These are phyloP conservation scores for Aricia agestis DNA, from an alignment of 1,140 invertebrate genomes.

Conservation along the genomic window DNA sequence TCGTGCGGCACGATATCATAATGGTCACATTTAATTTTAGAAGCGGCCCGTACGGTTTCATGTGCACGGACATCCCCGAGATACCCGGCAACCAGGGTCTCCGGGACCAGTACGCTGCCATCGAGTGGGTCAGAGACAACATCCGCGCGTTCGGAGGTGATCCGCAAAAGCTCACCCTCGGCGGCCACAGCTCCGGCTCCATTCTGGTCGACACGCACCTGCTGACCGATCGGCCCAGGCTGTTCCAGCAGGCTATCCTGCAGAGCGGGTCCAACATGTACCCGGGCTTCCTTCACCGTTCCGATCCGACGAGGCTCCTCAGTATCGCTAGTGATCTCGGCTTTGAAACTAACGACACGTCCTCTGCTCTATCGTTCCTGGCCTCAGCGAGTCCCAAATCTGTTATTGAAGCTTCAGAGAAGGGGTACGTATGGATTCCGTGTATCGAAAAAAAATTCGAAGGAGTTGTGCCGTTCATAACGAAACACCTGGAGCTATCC, in stretches of 20 bases:
- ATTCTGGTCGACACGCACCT: conserved; percentile 35
- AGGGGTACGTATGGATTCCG: background rate
- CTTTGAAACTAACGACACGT: conserved; percentile 26
- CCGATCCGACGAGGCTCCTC: conserved; percentile 16
- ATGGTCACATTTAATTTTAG: conserved; percentile 80
- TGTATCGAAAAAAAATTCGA: conserved; percentile 34
- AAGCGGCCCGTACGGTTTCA: conserved; percentile 80
- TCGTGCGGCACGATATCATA: conserved; percentile 76
- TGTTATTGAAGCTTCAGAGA: conserved; percentile 21
- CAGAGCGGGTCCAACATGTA: conserved; percentile 29
- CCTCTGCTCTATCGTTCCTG: conserved; percentile 29
- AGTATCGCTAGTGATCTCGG: conserved; percentile 30
- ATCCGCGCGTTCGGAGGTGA: conserved; percentile 83
- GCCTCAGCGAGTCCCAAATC: conserved; percentile 9
- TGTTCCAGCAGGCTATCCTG: conserved; percentile 39
- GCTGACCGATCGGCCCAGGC: conserved; percentile 26
- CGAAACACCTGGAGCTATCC: conserved; percentile 16
- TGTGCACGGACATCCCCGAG: conserved; percentile 79
- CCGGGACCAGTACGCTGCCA: conserved; percentile 81
- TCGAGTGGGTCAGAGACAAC: conserved; percentile 81
- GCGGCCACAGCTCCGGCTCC: conserved; percentile 82
- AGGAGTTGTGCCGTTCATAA: conserved; percentile 26
- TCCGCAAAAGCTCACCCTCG: conserved; percentile 78
- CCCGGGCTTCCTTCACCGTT: background rate
- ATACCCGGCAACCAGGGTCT: conserved; percentile 83